Evolutionary conservation across 2,888 invertebrate genomes (phyloP), one percentile per base, ranked within the genome.

Genomic region (Ormyrus rosae): DNA sequence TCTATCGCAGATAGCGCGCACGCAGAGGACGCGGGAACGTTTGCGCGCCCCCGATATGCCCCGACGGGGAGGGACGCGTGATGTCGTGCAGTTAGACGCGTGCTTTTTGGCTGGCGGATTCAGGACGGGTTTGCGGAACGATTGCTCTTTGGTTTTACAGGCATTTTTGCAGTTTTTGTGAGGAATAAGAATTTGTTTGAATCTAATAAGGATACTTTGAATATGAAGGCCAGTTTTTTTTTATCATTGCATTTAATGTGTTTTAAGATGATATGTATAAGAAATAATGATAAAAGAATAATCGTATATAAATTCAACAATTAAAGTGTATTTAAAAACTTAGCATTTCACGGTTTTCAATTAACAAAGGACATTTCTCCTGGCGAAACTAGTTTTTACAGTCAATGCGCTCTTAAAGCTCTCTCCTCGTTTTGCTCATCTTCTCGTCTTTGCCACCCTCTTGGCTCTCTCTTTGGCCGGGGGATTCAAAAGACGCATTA

Each of bases 1-100:
- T 72, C 58, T 55, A 69, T 68, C 71, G 72, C 56, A 70, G 81
- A 82, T 83, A 82, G 77, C 81, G 69, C 64, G 70, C 81, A 81
- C 80, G 82, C 75, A 81, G 69, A 68, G 50, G 50, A 34, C 50
- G 56, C 56, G 50, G 48, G 70, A 51, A 64, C 67, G 53, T 6
- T 19, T 4, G 67, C 34, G 19, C 53, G 34, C 34, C 61, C 9
- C 45, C 48, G 19, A 19, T 2, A 2, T 11, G 6, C 7, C 19
- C 19, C 19, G 19, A 19, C 11, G 65, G 4, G 34, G 34, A 34
- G 34, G 34, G 34, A 0, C 3, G 34, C 34, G 34, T 34, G 34
- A 34, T 34, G 34, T 34, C 34, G 34, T 34, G 34, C 4, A 34
- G 34, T 34, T 34, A 34, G 34, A 34, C 34, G 4, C 0, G 3